These are phyloP conservation scores for Volucella inflata DNA, from an alignment of 2,888 invertebrate genomes.

Conservation along the genomic window DNA sequence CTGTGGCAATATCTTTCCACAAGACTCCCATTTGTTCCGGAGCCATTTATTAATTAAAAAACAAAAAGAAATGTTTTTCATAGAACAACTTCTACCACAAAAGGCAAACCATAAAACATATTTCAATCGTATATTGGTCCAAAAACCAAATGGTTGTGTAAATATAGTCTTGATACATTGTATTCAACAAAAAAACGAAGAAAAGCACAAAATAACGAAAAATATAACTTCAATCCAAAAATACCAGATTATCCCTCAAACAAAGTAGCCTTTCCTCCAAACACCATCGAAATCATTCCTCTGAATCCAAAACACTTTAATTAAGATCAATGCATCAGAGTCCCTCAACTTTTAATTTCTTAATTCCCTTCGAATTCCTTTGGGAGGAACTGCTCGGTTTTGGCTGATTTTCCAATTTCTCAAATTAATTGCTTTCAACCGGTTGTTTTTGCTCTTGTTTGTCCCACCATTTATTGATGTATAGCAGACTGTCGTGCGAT, in stretches of 20 bases:
- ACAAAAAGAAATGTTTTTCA: no score
- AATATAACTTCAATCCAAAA: constrained; percentile 33
- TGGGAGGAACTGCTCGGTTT: constrained; percentile 47
- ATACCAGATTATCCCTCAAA: constrained; percentile 29
- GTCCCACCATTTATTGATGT: constrained; percentile 44
- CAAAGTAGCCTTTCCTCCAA: not conserved
- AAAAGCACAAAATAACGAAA: no score
- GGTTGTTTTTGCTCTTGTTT: not conserved
- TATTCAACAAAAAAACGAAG: not conserved
- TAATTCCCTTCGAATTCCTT: constrained; percentile 63
- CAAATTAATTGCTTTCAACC: constrained; percentile 70
- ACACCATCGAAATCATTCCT: not conserved
- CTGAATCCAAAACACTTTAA: constrained; percentile 54
- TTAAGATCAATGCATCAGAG: constrained; percentile 57
- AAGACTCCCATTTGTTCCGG: no score
- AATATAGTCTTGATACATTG: constrained; percentile 50
- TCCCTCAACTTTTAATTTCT: constrained; percentile 64
- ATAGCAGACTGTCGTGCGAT: constrained; percentile 40
- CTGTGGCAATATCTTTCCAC: no score
- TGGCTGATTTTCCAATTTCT: constrained; percentile 72
- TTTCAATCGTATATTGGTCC: no score
- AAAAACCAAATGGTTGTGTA: constrained; percentile 3
- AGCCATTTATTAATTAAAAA: no score
- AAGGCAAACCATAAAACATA: no score
- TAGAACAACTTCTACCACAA: no score